These are phyloP conservation scores for Chromoteleia sp. DNA, from an alignment of 2,888 invertebrate genomes.

Conservation along the genomic window DNA sequence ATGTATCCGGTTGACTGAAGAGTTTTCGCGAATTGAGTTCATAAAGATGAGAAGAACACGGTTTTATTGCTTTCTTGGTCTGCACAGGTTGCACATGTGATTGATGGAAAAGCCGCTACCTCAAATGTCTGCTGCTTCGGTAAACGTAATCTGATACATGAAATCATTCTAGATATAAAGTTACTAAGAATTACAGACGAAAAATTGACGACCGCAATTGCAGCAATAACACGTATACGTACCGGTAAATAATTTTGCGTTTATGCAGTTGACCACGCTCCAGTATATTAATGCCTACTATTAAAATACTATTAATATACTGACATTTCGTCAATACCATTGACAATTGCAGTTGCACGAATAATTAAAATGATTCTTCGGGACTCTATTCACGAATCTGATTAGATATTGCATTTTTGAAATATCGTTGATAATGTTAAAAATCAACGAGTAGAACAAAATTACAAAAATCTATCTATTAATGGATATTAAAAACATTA, in stretches of 20 bases:
- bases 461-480: too few species aligned
- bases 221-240: slow-evolving; percentile 26
- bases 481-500: too few species aligned
- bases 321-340: slow-evolving; percentile 21
- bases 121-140: slow-evolving; percentile 58
- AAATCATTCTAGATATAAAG: slow-evolving; percentile 81
- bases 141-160: slow-evolving; percentile 80
- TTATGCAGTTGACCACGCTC: slow-evolving; percentile 28
- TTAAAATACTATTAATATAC: too few species aligned
- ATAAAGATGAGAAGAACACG: slow-evolving; percentile 25
- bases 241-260: slow-evolving; percentile 34
- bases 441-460: too few species aligned
- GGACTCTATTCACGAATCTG: too few species aligned
- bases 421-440: slow-evolving; percentile 28
- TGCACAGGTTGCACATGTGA: slow-evolving; percentile 52
- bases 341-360: background rate
- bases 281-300: too few species aligned
- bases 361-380: slow-evolving; percentile 13
- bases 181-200: slow-evolving; percentile 79
- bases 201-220: slow-evolving; percentile 70
- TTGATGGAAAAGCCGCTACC: slow-evolving; percentile 66
- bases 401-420: too few species aligned
- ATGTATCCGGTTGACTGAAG: background rate
- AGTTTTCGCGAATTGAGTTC: slow-evolving; percentile 6
- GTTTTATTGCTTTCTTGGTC: background rate